Evolutionary conservation across 2,797 vertebrate genomes (phyloP).

Genomic region (Nasua narica): DNA sequence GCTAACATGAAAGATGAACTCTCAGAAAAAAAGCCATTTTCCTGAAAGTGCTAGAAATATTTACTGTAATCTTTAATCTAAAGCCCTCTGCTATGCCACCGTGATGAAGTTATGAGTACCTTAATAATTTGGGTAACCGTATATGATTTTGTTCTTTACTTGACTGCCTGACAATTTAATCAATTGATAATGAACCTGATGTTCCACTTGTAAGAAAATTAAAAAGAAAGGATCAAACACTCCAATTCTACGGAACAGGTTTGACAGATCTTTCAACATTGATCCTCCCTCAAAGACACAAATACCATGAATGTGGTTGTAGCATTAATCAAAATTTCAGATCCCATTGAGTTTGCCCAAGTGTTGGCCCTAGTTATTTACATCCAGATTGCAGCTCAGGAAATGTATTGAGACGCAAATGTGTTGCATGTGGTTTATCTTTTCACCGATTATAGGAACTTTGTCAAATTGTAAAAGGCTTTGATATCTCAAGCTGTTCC

Average conservation of each 20-base stretch:
- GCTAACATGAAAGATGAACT: constrained; percentile 51
- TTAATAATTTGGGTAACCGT: constrained; percentile 67
- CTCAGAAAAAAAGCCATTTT: not conserved
- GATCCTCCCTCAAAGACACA: constrained; percentile 74
- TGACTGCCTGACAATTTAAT: constrained; percentile 76
- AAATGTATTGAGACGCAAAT: constrained; percentile 61
- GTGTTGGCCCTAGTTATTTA: constrained; percentile 23
- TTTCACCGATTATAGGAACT: constrained; percentile 52
- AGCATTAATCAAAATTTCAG: constrained; percentile 73
- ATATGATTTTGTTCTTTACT: constrained; percentile 64
- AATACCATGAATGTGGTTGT: constrained; percentile 64
- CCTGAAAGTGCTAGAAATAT: constrained; percentile 54
- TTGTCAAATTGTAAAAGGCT: constrained; percentile 65
- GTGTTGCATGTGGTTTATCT: constrained; percentile 61
- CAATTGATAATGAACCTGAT: constrained; percentile 74
- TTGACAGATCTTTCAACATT: constrained; percentile 77
- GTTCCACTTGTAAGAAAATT: constrained; percentile 69
- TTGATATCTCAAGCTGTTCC: constrained; percentile 64
- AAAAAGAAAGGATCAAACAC: constrained; percentile 71
- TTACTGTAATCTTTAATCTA: constrained; percentile 49
- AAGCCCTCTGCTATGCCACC: constrained; percentile 22
- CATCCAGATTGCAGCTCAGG: constrained; percentile 58
- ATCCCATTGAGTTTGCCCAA: constrained; percentile 54
- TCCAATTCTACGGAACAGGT: constrained; percentile 64
- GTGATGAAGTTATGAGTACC: constrained; percentile 60